A percentile compares a stretch with the other conserved stretches of the same genome.
phyloP scores from a whole-genome alignment of 2,888 invertebrate species.

The Sesamia inferens region DNA sequence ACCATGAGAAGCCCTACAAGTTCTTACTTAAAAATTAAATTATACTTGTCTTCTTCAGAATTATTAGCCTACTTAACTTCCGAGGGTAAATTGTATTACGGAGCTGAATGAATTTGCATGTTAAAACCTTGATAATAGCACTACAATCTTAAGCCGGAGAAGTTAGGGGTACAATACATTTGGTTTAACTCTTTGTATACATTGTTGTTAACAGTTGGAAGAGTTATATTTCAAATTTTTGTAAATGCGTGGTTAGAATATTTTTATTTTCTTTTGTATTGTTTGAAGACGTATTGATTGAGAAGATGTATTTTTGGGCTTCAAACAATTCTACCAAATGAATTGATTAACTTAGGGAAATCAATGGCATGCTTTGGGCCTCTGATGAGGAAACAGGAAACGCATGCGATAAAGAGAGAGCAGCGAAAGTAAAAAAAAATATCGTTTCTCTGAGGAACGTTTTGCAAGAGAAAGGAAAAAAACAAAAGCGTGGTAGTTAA shows the following conservation, averaged over 20 bases:
- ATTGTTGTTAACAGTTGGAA: constrained; percentile 39
- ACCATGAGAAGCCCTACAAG: constrained; percentile 44
- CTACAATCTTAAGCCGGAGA: constrained; percentile 50
- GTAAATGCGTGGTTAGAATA: constrained; percentile 1
- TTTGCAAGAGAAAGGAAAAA: background rate
- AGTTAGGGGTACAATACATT: constrained; percentile 56
- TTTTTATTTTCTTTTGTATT: constrained; percentile 13
- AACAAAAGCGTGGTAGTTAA: background rate
- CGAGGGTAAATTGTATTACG: constrained; percentile 61
- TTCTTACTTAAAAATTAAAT: constrained; percentile 62
- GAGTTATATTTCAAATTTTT: constrained; percentile 29
- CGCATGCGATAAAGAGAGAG: background rate
- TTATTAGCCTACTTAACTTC: constrained; percentile 55
- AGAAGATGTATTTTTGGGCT: background rate
- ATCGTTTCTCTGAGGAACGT: background rate
- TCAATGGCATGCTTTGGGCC: background rate
- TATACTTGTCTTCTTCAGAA: constrained; percentile 56
- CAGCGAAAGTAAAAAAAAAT: background rate
- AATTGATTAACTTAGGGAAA: background rate
- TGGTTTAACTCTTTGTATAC: constrained; percentile 44
- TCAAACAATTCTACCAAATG: background rate
- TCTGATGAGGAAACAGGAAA: background rate
- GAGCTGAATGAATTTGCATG: constrained; percentile 66
- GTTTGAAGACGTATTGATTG: background rate
- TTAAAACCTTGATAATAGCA: constrained; percentile 59